Conservation (phyloP, 1,140 invertebrate genomes). For the Drosophila kanapiae region DNA sequence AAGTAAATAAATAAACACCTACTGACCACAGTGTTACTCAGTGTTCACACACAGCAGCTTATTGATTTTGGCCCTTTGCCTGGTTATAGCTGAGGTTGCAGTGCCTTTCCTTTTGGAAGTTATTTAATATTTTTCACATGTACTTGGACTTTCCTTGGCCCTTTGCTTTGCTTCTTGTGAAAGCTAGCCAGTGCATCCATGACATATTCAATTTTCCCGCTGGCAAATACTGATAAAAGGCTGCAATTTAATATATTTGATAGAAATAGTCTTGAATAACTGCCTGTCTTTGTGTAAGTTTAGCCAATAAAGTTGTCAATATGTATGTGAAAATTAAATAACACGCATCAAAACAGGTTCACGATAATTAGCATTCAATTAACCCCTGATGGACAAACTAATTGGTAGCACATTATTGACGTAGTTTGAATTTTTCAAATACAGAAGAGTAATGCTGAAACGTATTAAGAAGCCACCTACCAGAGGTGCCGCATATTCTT, state of each 20-base stretch:
- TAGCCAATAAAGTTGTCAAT: background rate
- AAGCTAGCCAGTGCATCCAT: background rate
- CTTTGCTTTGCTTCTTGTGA: background rate
- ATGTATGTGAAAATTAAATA: background rate
- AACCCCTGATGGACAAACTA: background rate
- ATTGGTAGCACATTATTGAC: background rate
- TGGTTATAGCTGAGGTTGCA: constrained; percentile 4
- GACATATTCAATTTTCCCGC: background rate
- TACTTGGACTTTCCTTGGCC: constrained; percentile 5
- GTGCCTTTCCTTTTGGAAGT: constrained; percentile 1
- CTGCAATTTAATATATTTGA: background rate
- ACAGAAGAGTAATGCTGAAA: no score
- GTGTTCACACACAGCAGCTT: constrained; percentile 13
- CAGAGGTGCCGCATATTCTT: no score
- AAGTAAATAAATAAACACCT: constrained; percentile 40
- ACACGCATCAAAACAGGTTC: background rate
- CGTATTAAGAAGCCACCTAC: no score
- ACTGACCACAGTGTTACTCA: constrained; percentile 12
- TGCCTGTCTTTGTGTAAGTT: background rate
- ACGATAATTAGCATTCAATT: constrained; percentile 11
- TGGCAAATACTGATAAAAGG: constrained; percentile 6
- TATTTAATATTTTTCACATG: constrained; percentile 6
- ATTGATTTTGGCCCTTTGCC: constrained; percentile 31
- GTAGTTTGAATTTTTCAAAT: no score
- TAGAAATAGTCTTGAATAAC: no score